Base-by-base conservation (phyloP, 2,113 vertebrate genomes). In the Saccopteryx leptura region DNA sequence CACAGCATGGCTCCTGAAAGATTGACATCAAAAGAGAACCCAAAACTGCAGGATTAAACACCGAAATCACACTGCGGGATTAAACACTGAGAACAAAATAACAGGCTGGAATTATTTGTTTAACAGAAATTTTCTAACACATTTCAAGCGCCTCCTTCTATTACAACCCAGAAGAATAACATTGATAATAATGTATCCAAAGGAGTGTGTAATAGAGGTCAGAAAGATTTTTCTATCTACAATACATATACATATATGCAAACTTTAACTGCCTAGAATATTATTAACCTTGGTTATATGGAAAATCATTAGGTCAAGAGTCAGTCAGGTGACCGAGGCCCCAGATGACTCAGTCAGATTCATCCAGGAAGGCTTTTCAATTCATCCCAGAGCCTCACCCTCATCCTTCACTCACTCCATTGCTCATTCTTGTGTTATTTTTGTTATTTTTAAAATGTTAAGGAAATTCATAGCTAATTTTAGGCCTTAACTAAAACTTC, bases 11-110 rank as follows among this genome's bases (percentile, higher is more conserved):
- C 12, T 76, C 71, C 65, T 76, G 58, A 95, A 93, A 92, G 48
- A 26, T 39, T 88, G 85, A 84, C 66, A 71, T 76, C 71, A 65
- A 61, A 33, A 65, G 61, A 83, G 31, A 84, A 26, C 4, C 11
- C 18, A 78, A 72, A 48, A 8, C 39, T 56, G n/a, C 5, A n/a
- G 28, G 19, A 68, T 52, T 75, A 76, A 82, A 76, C 31, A 18
- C 10, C 17, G 50, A 75, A 65, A 65, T 24, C 9, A 26, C 26
- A 65, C 21, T 8, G 72, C 46, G 65, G 46, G 46, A 65, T 65
- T 89, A 61, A 84, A 90, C 80, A 31, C 31, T 69, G 61, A 84
- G 60, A 87, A 65, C 52, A 80, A 68, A 92, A 63, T 66, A 39
- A 61, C 15, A 76, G 31, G 28, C 39, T 54, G 13, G 5, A 46